Evolutionary conservation across 2,797 vertebrate species (phyloP).

Genomic region (Sphaeramia orbicularis): DNA sequence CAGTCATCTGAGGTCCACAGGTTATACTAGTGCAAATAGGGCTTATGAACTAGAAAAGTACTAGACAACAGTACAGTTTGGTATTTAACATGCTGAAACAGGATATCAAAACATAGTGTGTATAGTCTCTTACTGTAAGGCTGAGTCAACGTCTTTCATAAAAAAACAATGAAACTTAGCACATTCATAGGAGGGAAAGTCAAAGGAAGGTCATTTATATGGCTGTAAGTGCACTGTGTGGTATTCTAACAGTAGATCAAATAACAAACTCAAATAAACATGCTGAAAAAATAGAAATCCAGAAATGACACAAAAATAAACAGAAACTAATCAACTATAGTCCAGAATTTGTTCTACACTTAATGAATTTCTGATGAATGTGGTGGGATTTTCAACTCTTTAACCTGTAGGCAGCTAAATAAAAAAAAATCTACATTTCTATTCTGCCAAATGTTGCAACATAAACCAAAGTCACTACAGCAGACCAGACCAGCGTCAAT

Average conservation of each 20-base stretch:
- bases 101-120: slow-evolving; percentile 30
- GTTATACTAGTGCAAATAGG: too few species aligned
- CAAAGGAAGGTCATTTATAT: background rate
- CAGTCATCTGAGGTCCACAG: too few species aligned
- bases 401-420: slow-evolving; percentile 19
- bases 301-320: too few species aligned
- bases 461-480: slow-evolving; percentile 26
- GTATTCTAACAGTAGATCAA: too few species aligned
- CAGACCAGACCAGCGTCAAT: background rate
- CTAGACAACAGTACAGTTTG: slow-evolving; percentile 5
- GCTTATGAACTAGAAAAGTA: slow-evolving; percentile 7
- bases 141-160: slow-evolving; percentile 11
- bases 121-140: slow-evolving; percentile 19
- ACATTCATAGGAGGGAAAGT: background rate
- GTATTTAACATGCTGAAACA: slow-evolving; percentile 39
- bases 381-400: slow-evolving; percentile 22
- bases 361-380: slow-evolving; percentile 1
- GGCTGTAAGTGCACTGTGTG: too few species aligned
- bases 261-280: too few species aligned
- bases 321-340: background rate
- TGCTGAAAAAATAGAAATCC: too few species aligned
- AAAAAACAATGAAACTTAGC: slow-evolving; percentile 15
- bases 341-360: slow-evolving; percentile 3
- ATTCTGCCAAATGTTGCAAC: slow-evolving; percentile 20
- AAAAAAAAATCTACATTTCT: slow-evolving; percentile 14